A percentile compares a stretch with the other conserved stretches of the same genome.
These are phyloP conservation scores for Penaeus chinensis DNA, from an alignment of 1,140 invertebrate species.

Conservation along the genomic window DNA sequence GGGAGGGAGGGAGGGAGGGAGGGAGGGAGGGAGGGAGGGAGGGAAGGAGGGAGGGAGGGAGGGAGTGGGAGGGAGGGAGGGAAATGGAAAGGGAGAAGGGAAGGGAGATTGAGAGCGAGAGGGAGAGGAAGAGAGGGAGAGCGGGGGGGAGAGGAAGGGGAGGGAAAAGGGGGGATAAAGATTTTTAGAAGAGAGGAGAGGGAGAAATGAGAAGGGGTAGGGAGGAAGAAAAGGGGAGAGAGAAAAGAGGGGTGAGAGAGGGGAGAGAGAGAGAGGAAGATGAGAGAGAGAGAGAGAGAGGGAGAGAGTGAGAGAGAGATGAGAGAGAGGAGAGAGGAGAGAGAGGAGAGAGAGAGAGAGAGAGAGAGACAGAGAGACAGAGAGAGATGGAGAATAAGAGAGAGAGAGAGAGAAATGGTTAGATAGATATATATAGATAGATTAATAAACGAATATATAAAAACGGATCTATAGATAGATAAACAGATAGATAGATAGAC, in stretches of 20 bases:
- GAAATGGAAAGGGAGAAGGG: background rate
- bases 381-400: too few species aligned
- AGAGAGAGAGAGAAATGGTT: conserved; percentile 2
- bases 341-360: background rate
- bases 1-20: conserved; percentile 23
- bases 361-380: background rate
- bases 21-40: background rate
- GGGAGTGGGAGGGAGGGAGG: background rate
- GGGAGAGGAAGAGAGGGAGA: background rate
- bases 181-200: too few species aligned
- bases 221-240: conserved; percentile 10
- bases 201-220: background rate
- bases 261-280: conserved; percentile 32
- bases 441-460: too few species aligned
- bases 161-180: too few species aligned
- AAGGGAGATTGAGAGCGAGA: background rate
- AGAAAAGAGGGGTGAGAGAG: conserved; percentile 18
- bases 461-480: too few species aligned
- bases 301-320: background rate
- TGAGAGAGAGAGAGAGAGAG: background rate
- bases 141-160: background rate
- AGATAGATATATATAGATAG: too few species aligned
- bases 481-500: too few species aligned
- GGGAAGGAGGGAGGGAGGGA: too few species aligned
- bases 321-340: too few species aligned